Base-by-base conservation (phyloP, 2,113 vertebrate genomes). In the Neodon shergylaensis region DNA sequence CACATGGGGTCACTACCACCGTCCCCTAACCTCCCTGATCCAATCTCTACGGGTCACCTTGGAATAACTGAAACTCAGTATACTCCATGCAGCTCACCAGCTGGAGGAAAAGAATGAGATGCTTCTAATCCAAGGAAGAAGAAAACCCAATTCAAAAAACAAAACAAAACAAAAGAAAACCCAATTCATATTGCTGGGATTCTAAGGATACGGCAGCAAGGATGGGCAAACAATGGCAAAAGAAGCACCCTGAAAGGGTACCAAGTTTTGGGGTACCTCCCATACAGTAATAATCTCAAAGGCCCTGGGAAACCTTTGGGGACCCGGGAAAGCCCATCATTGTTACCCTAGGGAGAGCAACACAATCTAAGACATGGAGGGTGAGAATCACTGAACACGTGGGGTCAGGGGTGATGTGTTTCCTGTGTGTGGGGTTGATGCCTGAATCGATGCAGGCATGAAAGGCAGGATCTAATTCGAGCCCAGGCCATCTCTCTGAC, bases 91-190 rank as follows among this genome's bases (percentile, higher is more conserved):
- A 76, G 90, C 3, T n/a, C 19, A 1, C 42, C 47, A 54, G 21
- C 16, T 5, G 49, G 85, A 39, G 78, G 66, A 61, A 88, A 1
- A n/a, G 87, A 88, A 36, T 63, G 44, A 76, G 63, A 19, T 1
- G 39, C 66, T 65, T 79, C 61, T 61, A 95, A 96, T 74, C 22
- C 86, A 83, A 96, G 5, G 47, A 94, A 96, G 16, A 93, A 39
- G 58, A 97, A 94, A 96, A 97, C 74, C 83, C 91, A 95, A 52
- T 10, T 61, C 44, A n/a, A n/a, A n/a, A n/a, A n/a, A n/a, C n/a
- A n/a, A n/a, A n/a, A n/a, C n/a, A n/a, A n/a, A n/a, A n/a, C n/a
- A n/a, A n/a, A 93, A 39, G 58, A 97, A 94, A 96, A 97, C 74
- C 83, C 91, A 95, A 52, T 10, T 61, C 44, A 58, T 95, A 85